Base-by-base conservation (phyloP, 2,888 invertebrate genomes). In the Phyllotreta striolata region DNA sequence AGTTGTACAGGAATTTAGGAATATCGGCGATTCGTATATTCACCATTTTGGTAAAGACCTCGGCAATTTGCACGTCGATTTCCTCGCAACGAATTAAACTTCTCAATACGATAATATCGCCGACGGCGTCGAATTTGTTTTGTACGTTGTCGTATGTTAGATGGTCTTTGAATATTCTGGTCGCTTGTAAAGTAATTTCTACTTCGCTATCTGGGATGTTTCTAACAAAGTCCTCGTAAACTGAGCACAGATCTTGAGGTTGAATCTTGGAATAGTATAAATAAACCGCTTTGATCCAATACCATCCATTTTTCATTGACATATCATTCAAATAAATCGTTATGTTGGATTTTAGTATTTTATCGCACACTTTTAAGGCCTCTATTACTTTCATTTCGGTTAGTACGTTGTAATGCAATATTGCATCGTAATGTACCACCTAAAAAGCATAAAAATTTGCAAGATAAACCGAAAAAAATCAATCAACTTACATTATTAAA, bases 401-500 rank as follows among this genome's bases (percentile, higher is more conserved):
- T 47, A 70, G 70, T 44, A 57, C 69, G 46, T 66, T 75, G 66
- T 66, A 77, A 59, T 70, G 68, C 37, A 62, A 66, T 10, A 81
- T 76, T 52, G 73, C 73, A 40, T 73, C 74, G 63, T 77, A 81
- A 64, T 77, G 66, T 70, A 80, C 78, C 1, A 79, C 78, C 83
- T 83, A 69, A 62, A 81, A 78, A 59, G 59, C 61, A 62, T 58
- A 59, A 82, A 41, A 55, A 39, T 9, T 55, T 35, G 39, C 8
- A 10, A 24, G 24, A 24, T 24, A 24, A 24, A 24, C n/a, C n/a
- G n/a, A 6, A 37, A 34, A 52, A 35, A 52, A 49, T 39, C 37
- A 8, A 6, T 14, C 12, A 38, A 75, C 78, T 80, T 73, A 83
- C 82, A 62, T 79, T 82, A 77, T 80, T 81, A 73, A 82, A 84